Evolutionary conservation across 2,888 invertebrate genomes (phyloP), one percentile per base, ranked within the genome.

Genomic region (Tetragnatha montana): DNA sequence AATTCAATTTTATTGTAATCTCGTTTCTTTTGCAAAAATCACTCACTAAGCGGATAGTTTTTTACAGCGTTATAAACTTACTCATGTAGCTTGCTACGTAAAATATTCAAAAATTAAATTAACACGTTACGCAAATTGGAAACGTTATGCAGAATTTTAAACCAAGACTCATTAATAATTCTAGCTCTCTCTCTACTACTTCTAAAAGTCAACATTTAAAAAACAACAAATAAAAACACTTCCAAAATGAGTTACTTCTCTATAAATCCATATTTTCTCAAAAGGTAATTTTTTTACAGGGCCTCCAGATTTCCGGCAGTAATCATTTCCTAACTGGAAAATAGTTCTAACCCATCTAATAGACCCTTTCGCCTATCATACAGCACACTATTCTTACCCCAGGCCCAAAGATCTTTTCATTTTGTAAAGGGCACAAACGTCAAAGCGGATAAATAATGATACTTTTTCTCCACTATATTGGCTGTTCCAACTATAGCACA

Each of bases 401-500:
- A 76, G 49, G 21, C 19, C 60, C 60, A 51, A 80, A 74, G 86
- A 68, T 80, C 80, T 80, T 86, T 86, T 86, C 86, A 86, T 86
- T 80, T 86, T 86, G 80, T 85, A 79, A 71, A 70, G 71, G 85
- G 74, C 80, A 79, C 73, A 80, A 80, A 80, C 68, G 86, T 86
- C 86, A 86, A 86, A 86, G 70, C 51, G 79, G 86, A 80, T 86
- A 80, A 86, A 86, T 80, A 86, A 86, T 86, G 86, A 68, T 49
- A 51, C 60, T 80, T 85, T 80, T 86, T 74, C 73, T 83, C 75
- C 68, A 81, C 50, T 50, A 51, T 83, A 83, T 83, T 83, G 83
- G 83, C 47, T 68, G 68, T 51, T 8, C 83, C 83, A 17, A 68
- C 82, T 82, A 73, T 74, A 82, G 74, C 60, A 83, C 83, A 83